Base-by-base conservation (phyloP, 2,113 vertebrate genomes). In the Dipodomys spectabilis region DNA sequence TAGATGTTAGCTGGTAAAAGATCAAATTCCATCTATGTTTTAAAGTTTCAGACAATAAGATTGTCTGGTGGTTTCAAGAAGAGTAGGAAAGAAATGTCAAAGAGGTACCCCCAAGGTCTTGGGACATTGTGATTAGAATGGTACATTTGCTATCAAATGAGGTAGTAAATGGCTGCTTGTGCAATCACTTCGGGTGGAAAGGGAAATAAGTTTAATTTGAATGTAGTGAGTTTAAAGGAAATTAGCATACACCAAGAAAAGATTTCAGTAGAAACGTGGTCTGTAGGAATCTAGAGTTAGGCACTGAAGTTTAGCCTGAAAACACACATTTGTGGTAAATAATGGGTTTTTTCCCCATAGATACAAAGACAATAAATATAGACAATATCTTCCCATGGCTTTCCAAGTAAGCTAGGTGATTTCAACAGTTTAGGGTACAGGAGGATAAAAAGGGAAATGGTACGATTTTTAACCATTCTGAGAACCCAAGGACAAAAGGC, bases 231-330 rank as follows among this genome's bases (percentile, higher is more conserved):
- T 57, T 10, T 72, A 6, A 87, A 22, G 53, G 28, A 71, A 84
- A 92, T 90, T 71, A 72, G 22, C 45, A 49, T 7, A 64, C 3
- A 91, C 35, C 64, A 91, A 89, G 57, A 68, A 62, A 84, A 93
- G 30, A 74, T 75, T 91, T 82, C 60, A 68, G 16, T 75, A 73
- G 35, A 78, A 87, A 83, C 28, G 23, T 16, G 8, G 11, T 90
- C 27, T 67, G 7, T 35, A 20, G 18, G 15, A 20, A 53, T 77
- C 4, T 30, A 73, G 39, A 49, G 1, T 57, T 82, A 77, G 30
- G 22, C 30, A 64, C 27, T 91, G 16, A 94, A 62, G 4, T 87
- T 44, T 30, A 94, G 27, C 10, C 53, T 72, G 6, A 57, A 94
- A 10, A 84, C 35, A 65, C 0, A 79, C 6, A 49, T 74, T 69